A percentile compares a stretch with the other conserved stretches of the same genome.
Conservation (phyloP, 2,797 vertebrate genomes). For the Adrianichthys oophorus region DNA sequence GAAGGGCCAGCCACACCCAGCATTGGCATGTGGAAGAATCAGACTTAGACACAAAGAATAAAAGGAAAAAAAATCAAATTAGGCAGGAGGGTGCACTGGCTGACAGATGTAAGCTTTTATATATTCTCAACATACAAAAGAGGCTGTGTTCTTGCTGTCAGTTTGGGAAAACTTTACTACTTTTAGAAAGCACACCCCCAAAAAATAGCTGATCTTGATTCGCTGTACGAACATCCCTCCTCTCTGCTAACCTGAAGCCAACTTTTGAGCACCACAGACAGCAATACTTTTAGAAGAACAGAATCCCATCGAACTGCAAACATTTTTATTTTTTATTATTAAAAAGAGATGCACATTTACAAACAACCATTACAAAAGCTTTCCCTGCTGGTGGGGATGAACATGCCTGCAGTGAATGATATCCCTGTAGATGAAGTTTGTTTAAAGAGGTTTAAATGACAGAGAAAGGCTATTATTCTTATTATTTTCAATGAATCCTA, state of each 20-base stretch:
- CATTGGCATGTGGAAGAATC: conserved; percentile 50
- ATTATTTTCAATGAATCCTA: neutral
- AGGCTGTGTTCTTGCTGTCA: conserved; percentile 33
- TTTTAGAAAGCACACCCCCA: conserved; percentile 44
- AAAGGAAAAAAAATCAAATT: too few species aligned
- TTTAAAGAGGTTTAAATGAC: too few species aligned
- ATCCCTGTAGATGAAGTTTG: too few species aligned
- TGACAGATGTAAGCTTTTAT: conserved; percentile 3
- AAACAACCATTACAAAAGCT: too few species aligned
- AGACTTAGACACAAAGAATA: neutral
- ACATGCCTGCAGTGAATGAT: too few species aligned
- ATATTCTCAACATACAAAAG: conserved; percentile 15
- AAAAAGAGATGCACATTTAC: conserved; percentile 4
- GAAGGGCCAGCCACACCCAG: conserved; percentile 70
- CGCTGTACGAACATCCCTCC: conserved; percentile 56
- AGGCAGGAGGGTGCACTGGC: conserved; percentile 17
- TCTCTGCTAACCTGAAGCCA: conserved; percentile 30
- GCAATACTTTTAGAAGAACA: too few species aligned
- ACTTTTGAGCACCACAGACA: conserved; percentile 8
- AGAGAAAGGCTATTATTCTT: too few species aligned
- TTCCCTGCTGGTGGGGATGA: too few species aligned
- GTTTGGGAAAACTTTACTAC: conserved; percentile 53
- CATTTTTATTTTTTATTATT: neutral
- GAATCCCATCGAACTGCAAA: too few species aligned
- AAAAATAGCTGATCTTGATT: conserved; percentile 44